Evolutionary conservation across 1,140 invertebrate species (phyloP), one percentile per base, ranked within the genome.

Genomic region (Dreissena rostriformis): DNA sequence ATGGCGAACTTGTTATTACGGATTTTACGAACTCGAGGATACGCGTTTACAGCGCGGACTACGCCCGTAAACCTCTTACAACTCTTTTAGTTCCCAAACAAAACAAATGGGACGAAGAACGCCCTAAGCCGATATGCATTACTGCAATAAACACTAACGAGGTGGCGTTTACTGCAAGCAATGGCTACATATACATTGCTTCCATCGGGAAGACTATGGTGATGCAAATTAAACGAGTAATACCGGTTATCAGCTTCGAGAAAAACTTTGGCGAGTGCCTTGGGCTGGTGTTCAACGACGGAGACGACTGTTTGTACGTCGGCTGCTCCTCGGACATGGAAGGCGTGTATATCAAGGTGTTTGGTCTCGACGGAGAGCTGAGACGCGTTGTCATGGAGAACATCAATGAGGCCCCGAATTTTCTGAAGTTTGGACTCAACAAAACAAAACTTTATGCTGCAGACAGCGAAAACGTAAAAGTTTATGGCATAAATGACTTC

Each of bases 301-400:
- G 11, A 0, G 72, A 74, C 24, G 51, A 75, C 11, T 28, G 61
- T 68, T 49, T 82, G 70, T 82, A 82, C 39, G 80, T 82, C 26
- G 80, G 80, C 0, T 82, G 80, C 39, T 66, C 57, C 72, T 82
- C 80, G 22, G 80, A 82, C 57, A 82, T 65, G 24, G 80, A 82
- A 39, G 80, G 80, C 15, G 72, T 75, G 0, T 82, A 82, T 57
- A 73, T 82, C 19, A 82, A 82, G 57, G 63, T 82, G 1, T 75
- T 53, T 22, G 61, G 51, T 53, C 61, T 82, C 14, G 72, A 75
- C 29, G 80, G 80, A 12, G 72, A 74, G 52, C 4, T 68, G 49
- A 65, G 15, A 49, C 61, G 61, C 57, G 63, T 73, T 12, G 61
- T 68, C 11, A 17, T 22, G 39, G 72, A 74, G 11, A 61, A 71